Conservation (phyloP, 2,113 vertebrate genomes). For the Parus major region DNA sequence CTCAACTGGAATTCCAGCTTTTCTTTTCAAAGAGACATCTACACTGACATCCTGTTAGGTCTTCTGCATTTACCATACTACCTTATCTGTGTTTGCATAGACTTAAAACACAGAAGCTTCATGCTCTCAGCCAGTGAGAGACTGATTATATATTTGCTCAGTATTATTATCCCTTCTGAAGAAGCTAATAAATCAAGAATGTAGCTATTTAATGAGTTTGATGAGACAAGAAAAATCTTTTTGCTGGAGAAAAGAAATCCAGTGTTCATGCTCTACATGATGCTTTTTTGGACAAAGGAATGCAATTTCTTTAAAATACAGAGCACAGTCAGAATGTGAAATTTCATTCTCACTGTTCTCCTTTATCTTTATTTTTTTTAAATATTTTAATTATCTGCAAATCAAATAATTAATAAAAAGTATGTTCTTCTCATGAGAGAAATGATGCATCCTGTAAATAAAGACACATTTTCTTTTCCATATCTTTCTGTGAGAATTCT, state of each 20-base stretch:
- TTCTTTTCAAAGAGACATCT: not conserved
- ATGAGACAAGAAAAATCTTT: not conserved
- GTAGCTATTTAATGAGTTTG: rapidly evolving
- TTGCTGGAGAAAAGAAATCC: not conserved
- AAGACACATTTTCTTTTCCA: not conserved
- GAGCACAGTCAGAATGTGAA: not conserved
- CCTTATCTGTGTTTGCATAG: not conserved
- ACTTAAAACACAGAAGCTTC: not conserved
- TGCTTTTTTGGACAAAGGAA: not conserved
- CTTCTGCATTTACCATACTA: not conserved
- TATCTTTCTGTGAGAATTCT: not conserved
- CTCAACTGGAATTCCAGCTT: not conserved
- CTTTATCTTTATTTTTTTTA: not conserved
- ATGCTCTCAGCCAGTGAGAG: not conserved
- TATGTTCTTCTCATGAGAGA: not conserved
- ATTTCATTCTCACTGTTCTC: rapidly evolving
- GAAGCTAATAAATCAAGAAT: not conserved
- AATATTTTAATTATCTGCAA: not conserved
- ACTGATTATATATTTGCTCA: not conserved
- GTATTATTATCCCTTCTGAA: not conserved
- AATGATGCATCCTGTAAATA: not conserved
- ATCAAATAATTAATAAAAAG: not conserved
- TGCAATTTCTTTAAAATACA: not conserved
- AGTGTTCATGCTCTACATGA: not conserved
- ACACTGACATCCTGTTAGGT: not conserved